Evolutionary conservation across 2,113 vertebrate genomes (phyloP).

Genomic region (Tenrec ecaudatus): DNA sequence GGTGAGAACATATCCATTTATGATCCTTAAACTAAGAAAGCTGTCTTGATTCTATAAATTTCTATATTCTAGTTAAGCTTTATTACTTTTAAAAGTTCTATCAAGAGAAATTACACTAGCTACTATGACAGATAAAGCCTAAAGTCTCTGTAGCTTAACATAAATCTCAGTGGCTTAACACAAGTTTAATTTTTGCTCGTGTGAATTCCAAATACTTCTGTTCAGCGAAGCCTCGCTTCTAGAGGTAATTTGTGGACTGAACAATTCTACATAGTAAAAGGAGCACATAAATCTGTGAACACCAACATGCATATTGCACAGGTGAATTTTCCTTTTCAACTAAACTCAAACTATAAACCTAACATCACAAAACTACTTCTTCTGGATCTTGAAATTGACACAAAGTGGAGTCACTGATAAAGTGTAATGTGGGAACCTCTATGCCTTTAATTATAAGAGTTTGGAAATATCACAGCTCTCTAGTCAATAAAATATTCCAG

Average conservation of each 20-base stretch:
- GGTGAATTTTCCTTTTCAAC: neutral
- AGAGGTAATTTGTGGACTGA: neutral
- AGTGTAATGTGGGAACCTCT: neutral
- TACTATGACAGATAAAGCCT: conserved; percentile 29
- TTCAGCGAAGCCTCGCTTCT: neutral
- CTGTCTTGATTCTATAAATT: neutral
- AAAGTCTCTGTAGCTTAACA: conserved; percentile 38
- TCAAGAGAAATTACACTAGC: neutral
- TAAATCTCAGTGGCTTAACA: conserved; percentile 21
- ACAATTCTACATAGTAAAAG: neutral
- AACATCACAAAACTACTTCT: neutral
- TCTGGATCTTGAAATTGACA: neutral
- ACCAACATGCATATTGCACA: neutral
- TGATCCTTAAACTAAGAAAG: neutral
- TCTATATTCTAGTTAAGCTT: conserved; percentile 9
- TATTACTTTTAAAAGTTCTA: conserved; percentile 19
- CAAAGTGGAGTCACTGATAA: neutral
- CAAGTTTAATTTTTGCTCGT: neutral
- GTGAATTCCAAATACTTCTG: conserved; percentile 1
- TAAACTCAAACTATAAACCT: neutral
- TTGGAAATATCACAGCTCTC: neutral
- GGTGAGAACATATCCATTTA: neutral
- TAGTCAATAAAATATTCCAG: neutral
- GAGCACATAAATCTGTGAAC: neutral
- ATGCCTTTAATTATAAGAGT: neutral